Evolutionary conservation across 1,140 invertebrate genomes (phyloP), one percentile per base, ranked within the genome.

Genomic region (Oryzaephilus surinamensis): DNA sequence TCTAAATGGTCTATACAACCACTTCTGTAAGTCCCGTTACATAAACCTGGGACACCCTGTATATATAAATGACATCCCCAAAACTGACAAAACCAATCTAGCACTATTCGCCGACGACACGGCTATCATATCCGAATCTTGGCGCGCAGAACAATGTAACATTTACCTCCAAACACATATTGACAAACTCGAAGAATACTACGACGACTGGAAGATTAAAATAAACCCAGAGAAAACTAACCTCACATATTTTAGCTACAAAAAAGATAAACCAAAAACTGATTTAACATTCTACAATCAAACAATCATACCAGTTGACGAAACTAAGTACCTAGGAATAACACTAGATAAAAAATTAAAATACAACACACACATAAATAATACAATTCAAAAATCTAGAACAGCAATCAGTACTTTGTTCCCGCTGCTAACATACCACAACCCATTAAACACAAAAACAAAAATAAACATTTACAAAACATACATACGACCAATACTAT

Each of bases 61-160:
- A n/a, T n/a, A n/a, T n/a, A n/a, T n/a, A n/a, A n/a, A 43, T 7
- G 45, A 55, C 19, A 24, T 51, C 17, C 46, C 49, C 4, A 32
- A 16, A 8, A 13, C 32, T 21, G 5, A 14, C 2, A 29, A 46
- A 29, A 41, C 41, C 23, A 32, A 34, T 4, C 36, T 37, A 4
- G 48, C 43, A 6, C 43, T 40, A 8, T 55, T 38, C 32, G 52
- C 54, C 20, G 48, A 57, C 20, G 54, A 57, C 42, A 54, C 50
- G 7, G 49, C 42, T 0, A 24, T 52, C 1, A 11, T 50, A 4
- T 18, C 41, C 8, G 11, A 10, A 2, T 19, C 38, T 8, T 3
- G 23, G 12, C 37, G 16, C 12, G 11, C 37, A 3, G 8, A n/a
- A n/a, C n/a, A n/a, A n/a, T n/a, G 21, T 11, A 21, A 12, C 8